phyloP scores from a whole-genome alignment of 1,140 invertebrate species.

The Wiebesia pumilae region DNA sequence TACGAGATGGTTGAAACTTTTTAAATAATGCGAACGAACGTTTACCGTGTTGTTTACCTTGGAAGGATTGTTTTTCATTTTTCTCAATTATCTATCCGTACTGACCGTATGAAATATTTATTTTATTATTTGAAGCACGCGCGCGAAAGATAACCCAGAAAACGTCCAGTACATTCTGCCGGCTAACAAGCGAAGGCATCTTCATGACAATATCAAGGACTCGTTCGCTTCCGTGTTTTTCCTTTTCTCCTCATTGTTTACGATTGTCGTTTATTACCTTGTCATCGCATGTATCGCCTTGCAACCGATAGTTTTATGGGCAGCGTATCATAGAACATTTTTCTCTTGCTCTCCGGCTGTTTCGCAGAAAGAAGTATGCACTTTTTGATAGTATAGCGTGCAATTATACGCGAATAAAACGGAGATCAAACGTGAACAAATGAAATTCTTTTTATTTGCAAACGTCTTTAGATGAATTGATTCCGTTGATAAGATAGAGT shows the following conservation, averaged over 20 bases:
- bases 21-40: no score
- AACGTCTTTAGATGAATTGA: no score
- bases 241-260: slow-evolving; percentile 7
- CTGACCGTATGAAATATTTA: neutral
- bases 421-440: no score
- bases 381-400: neutral
- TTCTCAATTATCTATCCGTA: neutral
- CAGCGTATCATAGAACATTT: neutral
- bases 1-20: no score
- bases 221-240: neutral
- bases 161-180: neutral
- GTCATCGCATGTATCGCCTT: neutral
- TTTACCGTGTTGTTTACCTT: neutral
- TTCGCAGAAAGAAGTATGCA: neutral
- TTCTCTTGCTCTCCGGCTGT: neutral
- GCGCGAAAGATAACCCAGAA: neutral
- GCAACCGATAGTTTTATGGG: neutral
- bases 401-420: neutral
- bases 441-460: no score
- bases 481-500: no score
- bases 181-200: neutral
- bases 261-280: slow-evolving; percentile 6
- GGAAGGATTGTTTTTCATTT: neutral
- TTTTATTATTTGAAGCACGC: neutral
- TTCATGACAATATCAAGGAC: slow-evolving; percentile 10